Evolutionary conservation across 2,797 vertebrate genomes (phyloP), one percentile per base, ranked within the genome.

Genomic region (Acrossocheilus fasciatus): DNA sequence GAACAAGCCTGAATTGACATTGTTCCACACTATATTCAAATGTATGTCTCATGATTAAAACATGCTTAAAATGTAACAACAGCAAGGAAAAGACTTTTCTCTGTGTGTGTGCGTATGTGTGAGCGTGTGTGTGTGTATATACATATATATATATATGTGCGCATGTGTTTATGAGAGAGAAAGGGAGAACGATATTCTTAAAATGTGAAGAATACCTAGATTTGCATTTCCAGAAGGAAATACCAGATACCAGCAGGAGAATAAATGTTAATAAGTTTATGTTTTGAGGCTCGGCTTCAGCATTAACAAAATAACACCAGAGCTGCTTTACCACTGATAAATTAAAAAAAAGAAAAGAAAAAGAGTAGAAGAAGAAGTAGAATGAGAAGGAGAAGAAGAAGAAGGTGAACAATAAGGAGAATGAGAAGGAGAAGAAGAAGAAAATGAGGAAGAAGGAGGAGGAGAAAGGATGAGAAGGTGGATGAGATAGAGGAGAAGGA

Each of bases 201-300:
- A 77, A 77, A 54, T 54, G 12, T 54, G 36, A 36, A 39, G 26
- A 52, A 75, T 23, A 77, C 12, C 11, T 57, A 77, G 18, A 77
- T 57, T 77, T 36, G 75, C 50, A 77, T 39, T 57, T 77, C 20
- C 50, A 57, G 2, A 57, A 77, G 11, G 52, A 77, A 77, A 77
- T 57, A 23, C 18, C 75, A 77, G 18, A 77, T 77, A 50, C 57
- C 1, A 18, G 30, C 23, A 76, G 30, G 10, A 76, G 30, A 76
- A 12, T 54, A 76, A 54, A 76, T 39, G 74, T 36, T 54, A 18
- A 74, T 36, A 54, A 36, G 30, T 36, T 36, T 23, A 36, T 12
- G 10, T 57, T 77, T 77, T 36, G 66, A 52, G 47, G 18, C 10
- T 57, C 5, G 11, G n/a, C 43, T 74, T 45, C 10, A 11, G 45